Conservation (phyloP, 2,888 invertebrate genomes). For the Megamerina dolium region DNA sequence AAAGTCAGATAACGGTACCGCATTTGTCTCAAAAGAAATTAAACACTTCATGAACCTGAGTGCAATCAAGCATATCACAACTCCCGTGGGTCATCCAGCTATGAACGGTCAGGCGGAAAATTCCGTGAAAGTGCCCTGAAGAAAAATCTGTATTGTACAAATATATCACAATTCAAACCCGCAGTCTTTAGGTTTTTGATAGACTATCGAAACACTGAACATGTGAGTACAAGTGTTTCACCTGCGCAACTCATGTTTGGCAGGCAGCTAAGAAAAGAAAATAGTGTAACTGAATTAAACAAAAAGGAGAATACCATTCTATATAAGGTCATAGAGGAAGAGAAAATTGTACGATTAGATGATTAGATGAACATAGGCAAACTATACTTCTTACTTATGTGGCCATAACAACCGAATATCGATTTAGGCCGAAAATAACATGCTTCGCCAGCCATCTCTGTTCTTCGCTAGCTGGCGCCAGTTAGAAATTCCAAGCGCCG, state of each 20-base stretch:
- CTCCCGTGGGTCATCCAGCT: slow-evolving; percentile 17
- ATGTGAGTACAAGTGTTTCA: slow-evolving; percentile 15
- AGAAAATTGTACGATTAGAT: no score
- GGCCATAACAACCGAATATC: no score
- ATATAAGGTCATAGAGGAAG: no score
- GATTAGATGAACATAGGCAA: no score
- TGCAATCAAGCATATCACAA: slow-evolving; percentile 17
- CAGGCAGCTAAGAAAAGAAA: slow-evolving; percentile 4
- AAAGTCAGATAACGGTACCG: slow-evolving; percentile 27
- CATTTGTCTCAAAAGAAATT: slow-evolving; percentile 27
- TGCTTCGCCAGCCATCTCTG: no score
- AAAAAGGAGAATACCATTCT: no score
- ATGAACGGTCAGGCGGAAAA: slow-evolving; percentile 18
- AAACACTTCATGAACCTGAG: slow-evolving; percentile 16
- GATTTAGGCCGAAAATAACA: no score
- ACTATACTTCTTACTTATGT: no score
- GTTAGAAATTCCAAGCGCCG: no score
- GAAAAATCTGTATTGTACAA: no score
- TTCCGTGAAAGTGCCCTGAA: slow-evolving; percentile 17
- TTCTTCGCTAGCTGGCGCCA: no score
- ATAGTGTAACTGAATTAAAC: no score
- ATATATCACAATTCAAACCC: slow-evolving; percentile 9
- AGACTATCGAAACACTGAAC: slow-evolving; percentile 17
- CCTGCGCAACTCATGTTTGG: slow-evolving; percentile 6
- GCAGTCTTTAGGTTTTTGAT: slow-evolving; percentile 19